Evolutionary conservation across 2,113 vertebrate species (phyloP), one percentile per base, ranked within the genome.

Genomic region (Recurvirostra avosetta): DNA sequence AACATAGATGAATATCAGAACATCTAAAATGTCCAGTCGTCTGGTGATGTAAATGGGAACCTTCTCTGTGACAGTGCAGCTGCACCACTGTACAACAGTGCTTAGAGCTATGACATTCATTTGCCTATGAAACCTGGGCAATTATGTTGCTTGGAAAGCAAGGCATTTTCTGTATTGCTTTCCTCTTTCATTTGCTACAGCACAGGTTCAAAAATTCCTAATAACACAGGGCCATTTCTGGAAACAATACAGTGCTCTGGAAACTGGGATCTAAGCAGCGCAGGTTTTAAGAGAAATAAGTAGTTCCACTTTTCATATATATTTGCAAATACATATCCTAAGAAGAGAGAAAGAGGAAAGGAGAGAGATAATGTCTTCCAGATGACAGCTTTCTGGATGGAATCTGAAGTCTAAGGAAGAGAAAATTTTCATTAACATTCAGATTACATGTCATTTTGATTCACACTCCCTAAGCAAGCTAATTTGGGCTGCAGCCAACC

Each of bases 391-490:
- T 97, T 98, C 93, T 97, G 94, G 96, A 96, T 83, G 73, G 91
- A 91, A 88, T 94, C 87, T 93, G 91, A 97, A 95, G 86, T 95
- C 95, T 90, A 95, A 85, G 97, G 97, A 94, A 62, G 59, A 96
- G 87, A 97, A 89, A 94, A 94, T 89, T 92, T 97, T 98, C 98
- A 98, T 98, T 98, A 98, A 96, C 98, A 98, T 98, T 98, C 98
- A 97, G 98, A 97, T 98, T 98, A 94, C 97, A 97, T 98, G 98
- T 98, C 97, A 98, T 97, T 97, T 97, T 97, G 96, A 98, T 98
- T 98, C 98, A 97, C 98, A 96, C 96, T 98, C 98, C 97, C 98
- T 94, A 92, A 98, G 98, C 98, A 98, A 97, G 97, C 97, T 98
- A 97, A 97, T 98, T 98, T 98, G 98, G 98, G 96, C 77, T 88